Conservation (phyloP, 2,797 vertebrate species). For the Mus spretus region DNA sequence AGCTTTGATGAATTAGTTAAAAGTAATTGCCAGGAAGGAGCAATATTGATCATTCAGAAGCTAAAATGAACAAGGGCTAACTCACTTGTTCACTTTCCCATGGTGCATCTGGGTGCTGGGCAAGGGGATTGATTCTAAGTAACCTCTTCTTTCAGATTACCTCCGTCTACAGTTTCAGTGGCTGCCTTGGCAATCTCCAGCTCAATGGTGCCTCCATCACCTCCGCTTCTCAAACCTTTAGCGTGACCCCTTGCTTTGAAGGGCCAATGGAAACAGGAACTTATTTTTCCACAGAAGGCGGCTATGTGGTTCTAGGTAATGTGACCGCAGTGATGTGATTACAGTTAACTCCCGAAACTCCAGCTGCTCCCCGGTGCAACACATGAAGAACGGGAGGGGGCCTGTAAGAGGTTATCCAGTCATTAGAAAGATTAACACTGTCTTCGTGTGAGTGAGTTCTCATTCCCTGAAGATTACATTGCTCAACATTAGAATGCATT, state of each 20-base stretch:
- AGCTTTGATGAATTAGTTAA: slow-evolving; percentile 50
- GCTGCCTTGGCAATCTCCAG: slow-evolving; percentile 94
- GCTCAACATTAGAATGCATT: background rate
- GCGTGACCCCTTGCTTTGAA: slow-evolving; percentile 96
- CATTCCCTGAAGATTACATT: background rate
- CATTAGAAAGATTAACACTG: background rate
- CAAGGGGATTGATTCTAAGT: slow-evolving; percentile 51
- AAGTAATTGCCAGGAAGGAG: slow-evolving; percentile 44
- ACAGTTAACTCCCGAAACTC: background rate
- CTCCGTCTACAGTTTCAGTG: slow-evolving; percentile 94
- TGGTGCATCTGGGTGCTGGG: background rate
- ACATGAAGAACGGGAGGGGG: background rate
- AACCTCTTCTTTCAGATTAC: slow-evolving; percentile 89
- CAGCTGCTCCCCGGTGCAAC: background rate
- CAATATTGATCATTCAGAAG: background rate
- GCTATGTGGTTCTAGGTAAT: slow-evolving; percentile 95
- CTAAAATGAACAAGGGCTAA: slow-evolving; percentile 26
- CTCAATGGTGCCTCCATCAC: slow-evolving; percentile 92
- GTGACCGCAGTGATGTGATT: background rate
- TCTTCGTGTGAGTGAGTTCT: background rate
- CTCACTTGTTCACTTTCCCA: background rate
- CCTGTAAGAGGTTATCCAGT: background rate
- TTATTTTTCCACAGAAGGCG: slow-evolving; percentile 96
- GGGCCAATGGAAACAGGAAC: slow-evolving; percentile 94
- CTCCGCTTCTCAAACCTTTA: slow-evolving; percentile 92